phyloP scores from a whole-genome alignment of 2,888 invertebrate species.

The Drosophila neutralis region DNA sequence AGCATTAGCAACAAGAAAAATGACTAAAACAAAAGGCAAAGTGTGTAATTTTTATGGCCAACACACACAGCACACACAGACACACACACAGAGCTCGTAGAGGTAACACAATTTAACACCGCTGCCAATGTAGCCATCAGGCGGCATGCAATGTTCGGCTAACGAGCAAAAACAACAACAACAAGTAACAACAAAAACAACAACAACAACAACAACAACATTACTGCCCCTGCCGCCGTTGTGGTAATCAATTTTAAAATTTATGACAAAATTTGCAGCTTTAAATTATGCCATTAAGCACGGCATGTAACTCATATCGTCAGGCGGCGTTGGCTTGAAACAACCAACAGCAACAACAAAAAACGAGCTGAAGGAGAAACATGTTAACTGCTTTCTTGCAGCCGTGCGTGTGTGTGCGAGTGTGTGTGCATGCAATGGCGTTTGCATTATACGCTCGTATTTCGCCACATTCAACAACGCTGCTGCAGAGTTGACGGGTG shows the following conservation, averaged over 20 bases:
- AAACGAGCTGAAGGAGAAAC: constrained; percentile 71
- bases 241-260: constrained; percentile 83
- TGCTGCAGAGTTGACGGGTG: constrained; percentile 75
- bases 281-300: constrained; percentile 84
- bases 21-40: constrained; percentile 62
- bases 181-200: constrained; percentile 42
- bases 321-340: constrained; percentile 75
- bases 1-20: constrained; percentile 63
- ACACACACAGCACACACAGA: background rate
- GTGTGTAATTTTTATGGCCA: constrained; percentile 65
- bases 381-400: constrained; percentile 78
- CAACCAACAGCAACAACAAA: constrained; percentile 51
- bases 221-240: constrained; percentile 63
- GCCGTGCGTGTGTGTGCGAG: constrained; percentile 34
- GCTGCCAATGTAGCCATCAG: constrained; percentile 78
- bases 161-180: constrained; percentile 70
- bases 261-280: constrained; percentile 84
- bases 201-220: constrained; percentile 42
- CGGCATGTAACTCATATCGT: constrained; percentile 84
- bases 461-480: constrained; percentile 78
- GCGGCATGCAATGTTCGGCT: constrained; percentile 75
- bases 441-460: constrained; percentile 81
- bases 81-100: background rate
- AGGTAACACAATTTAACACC: constrained; percentile 68
- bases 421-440: constrained; percentile 70